Conservation (phyloP, 2,797 vertebrate genomes). For the Coregonus suidteri region DNA sequence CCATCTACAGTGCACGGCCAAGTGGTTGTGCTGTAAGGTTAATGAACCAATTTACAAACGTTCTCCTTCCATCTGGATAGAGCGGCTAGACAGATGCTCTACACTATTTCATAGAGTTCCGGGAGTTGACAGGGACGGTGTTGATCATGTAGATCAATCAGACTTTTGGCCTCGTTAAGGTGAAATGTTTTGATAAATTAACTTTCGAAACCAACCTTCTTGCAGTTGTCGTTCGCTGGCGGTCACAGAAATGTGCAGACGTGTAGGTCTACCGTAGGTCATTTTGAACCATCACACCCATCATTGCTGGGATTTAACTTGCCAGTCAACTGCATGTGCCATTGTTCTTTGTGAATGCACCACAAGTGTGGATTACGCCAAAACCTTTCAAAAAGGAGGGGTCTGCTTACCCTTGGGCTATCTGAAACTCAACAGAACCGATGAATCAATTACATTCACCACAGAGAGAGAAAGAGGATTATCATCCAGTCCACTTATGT, state of each 20-base stretch:
- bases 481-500: conserved; percentile 47
- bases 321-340: not conserved
- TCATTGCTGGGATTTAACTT: conserved; percentile 12
- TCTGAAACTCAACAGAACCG: conserved; percentile 38
- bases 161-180: not conserved
- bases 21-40: conserved; percentile 77
- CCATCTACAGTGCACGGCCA: conserved; percentile 60
- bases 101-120: conserved; percentile 42
- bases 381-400: conserved; percentile 10
- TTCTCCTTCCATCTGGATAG: conserved; percentile 72
- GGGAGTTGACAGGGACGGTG: conserved; percentile 56
- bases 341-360: conserved; percentile 35
- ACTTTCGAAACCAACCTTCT: not conserved
- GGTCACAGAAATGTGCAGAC: not conserved
- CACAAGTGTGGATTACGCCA: conserved; percentile 21
- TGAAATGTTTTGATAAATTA: not conserved
- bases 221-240: not conserved
- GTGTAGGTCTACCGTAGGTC: too few species aligned
- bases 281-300: not conserved
- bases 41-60: conserved; percentile 81
- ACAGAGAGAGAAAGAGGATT: conserved; percentile 29
- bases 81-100: conserved; percentile 66
- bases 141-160: conserved; percentile 44
- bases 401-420: conserved; percentile 37
- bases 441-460: conserved; percentile 41